Percentiles rank a stretch among this genome's conserved stretches.
phyloP scores from a whole-genome alignment of 1,140 invertebrate genomes.

The Aplysia californica region DNA sequence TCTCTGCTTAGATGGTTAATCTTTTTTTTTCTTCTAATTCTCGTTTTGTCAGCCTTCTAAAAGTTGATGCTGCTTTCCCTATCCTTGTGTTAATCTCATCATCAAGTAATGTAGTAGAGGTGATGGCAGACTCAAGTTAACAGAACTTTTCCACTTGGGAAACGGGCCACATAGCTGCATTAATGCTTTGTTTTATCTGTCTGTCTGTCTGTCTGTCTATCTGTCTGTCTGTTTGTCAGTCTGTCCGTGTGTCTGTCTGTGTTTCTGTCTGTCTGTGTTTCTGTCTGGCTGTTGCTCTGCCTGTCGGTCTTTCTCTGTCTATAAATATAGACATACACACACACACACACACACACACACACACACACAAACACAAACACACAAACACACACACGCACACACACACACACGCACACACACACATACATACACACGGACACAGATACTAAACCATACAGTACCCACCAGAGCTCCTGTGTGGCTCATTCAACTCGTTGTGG shows the following conservation, averaged over 20 bases:
- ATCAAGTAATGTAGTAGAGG: no score
- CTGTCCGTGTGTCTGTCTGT: neutral
- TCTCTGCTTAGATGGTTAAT: no score
- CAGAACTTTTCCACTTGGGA: no score
- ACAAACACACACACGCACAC: neutral
- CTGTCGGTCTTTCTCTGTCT: neutral
- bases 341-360: neutral
- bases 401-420: neutral
- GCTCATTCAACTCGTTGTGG: neutral
- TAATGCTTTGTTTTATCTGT: no score
- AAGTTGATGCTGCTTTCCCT: no score
- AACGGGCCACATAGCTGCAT: no score
- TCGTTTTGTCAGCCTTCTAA: no score
- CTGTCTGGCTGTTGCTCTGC: neutral
- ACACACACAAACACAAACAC: neutral
- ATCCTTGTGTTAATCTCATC: no score
- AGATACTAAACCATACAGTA: neutral
- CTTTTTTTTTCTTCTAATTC: no score
- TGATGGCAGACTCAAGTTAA: no score
- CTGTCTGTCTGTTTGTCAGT: neutral
- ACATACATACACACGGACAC: neutral
- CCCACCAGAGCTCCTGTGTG: neutral
- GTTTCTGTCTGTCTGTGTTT: neutral
- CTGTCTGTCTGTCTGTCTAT: neutral
- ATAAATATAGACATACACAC: constrained; percentile 11